Conservation (phyloP, 2,797 vertebrate species). For the Sphaeramia orbicularis region DNA sequence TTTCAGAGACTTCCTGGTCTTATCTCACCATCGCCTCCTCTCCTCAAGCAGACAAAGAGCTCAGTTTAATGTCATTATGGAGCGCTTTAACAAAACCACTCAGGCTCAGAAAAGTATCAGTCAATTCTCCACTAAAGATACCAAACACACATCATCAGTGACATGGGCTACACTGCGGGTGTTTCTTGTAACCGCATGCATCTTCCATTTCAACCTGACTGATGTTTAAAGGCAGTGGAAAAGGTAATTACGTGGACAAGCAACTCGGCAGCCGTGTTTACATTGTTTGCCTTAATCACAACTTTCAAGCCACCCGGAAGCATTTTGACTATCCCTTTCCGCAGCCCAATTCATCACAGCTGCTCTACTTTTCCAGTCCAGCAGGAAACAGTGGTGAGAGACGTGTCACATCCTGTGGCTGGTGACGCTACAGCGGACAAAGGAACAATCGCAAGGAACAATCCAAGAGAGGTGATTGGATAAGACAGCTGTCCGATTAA, state of each 20-base stretch:
- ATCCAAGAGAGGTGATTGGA: conserved; percentile 49
- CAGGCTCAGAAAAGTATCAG: conserved; percentile 21
- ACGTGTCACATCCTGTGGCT: conserved; percentile 71
- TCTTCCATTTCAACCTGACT: conserved; percentile 21
- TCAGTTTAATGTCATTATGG: conserved; percentile 41
- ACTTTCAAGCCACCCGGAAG: conserved; percentile 63
- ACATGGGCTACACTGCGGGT: conserved; percentile 4
- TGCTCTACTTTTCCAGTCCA: conserved; percentile 61
- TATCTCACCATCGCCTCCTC: conserved; percentile 20
- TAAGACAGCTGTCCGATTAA: conserved; percentile 50
- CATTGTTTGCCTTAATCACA: conserved; percentile 71
- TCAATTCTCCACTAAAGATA: background rate
- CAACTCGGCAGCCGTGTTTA: conserved; percentile 25
- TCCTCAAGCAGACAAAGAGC: conserved; percentile 33
- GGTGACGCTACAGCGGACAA: conserved; percentile 37
- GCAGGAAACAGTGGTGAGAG: conserved; percentile 70
- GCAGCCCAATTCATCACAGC: conserved; percentile 59
- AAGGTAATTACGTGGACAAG: conserved; percentile 50
- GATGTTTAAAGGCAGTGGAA: conserved; percentile 29
- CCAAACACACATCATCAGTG: conserved; percentile 4
- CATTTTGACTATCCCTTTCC: conserved; percentile 59
- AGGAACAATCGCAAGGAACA: conserved; percentile 55
- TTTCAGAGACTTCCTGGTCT: background rate
- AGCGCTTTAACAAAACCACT: conserved; percentile 30
- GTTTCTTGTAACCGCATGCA: conserved; percentile 6